Percentiles rank a stretch among this genome's conserved stretches.
phyloP scores from a whole-genome alignment of 1,140 invertebrate genomes.

The Amyelois transitella region DNA sequence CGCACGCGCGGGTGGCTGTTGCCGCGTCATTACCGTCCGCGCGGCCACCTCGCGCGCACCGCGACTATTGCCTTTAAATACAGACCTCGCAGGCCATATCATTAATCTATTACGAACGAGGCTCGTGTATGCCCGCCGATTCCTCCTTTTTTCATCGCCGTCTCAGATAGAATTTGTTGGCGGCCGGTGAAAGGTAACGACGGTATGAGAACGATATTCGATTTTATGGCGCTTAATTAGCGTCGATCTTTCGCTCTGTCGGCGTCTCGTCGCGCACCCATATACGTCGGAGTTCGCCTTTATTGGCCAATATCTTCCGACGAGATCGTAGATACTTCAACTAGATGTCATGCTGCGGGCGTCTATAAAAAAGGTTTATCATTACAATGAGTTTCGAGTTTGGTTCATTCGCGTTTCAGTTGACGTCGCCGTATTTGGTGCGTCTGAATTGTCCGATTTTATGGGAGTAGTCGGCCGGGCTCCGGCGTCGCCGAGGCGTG shows the following conservation, averaged over 20 bases:
- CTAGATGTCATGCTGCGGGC: slow-evolving; percentile 33
- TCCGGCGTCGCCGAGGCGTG: slow-evolving; percentile 26
- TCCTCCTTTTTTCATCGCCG: slow-evolving; percentile 38
- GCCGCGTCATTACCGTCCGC: slow-evolving; percentile 31
- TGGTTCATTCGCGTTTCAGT: background rate
- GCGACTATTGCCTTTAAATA: slow-evolving; percentile 46
- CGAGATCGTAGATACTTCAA: slow-evolving; percentile 34
- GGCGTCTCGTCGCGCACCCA: slow-evolving; percentile 33
- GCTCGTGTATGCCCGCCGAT: slow-evolving; percentile 46
- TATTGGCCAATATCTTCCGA: slow-evolving; percentile 40
- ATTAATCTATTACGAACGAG: slow-evolving; percentile 66
- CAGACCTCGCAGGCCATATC: slow-evolving; percentile 60
- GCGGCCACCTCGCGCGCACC: slow-evolving; percentile 22
- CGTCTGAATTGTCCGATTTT: slow-evolving; percentile 13
- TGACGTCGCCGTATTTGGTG: slow-evolving; percentile 9
- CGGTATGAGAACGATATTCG: slow-evolving; percentile 47
- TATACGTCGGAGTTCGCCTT: slow-evolving; percentile 37
- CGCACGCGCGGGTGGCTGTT: slow-evolving; percentile 55
- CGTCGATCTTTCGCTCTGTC: slow-evolving; percentile 51
- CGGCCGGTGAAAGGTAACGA: slow-evolving; percentile 56
- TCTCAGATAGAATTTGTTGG: slow-evolving; percentile 27
- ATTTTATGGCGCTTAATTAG: slow-evolving; percentile 70
- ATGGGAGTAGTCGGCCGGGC: slow-evolving; percentile 17
- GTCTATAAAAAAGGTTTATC: slow-evolving; percentile 27
- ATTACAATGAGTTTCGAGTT: slow-evolving; percentile 10